Conservation (phyloP, 2,797 vertebrate species). For the Chelon auratus region DNA sequence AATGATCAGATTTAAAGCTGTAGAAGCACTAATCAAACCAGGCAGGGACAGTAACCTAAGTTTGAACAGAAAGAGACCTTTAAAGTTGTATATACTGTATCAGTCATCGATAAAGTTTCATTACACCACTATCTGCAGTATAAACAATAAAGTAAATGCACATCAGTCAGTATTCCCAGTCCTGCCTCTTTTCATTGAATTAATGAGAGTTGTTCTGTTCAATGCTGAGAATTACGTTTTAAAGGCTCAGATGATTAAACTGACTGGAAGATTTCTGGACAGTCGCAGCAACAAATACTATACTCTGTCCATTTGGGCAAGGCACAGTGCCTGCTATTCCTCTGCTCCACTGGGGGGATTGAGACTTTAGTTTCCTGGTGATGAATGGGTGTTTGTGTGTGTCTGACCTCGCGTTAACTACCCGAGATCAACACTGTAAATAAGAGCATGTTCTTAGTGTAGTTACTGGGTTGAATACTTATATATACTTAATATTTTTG, state of each 20-base stretch:
- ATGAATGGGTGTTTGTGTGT: conserved; percentile 54
- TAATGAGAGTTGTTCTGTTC: background rate
- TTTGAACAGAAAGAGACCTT: background rate
- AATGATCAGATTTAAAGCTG: no score
- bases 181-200: no score
- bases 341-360: conserved; percentile 14
- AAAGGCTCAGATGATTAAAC: background rate
- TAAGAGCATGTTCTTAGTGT: conserved; percentile 54
- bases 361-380: conserved; percentile 24
- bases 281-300: background rate
- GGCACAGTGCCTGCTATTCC: conserved; percentile 23
- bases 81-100: background rate
- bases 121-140: background rate
- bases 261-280: background rate
- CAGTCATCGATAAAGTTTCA: background rate
- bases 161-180: no score
- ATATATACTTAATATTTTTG: conserved; percentile 35
- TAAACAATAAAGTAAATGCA: background rate
- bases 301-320: conserved; percentile 13
- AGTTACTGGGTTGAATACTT: conserved; percentile 50
- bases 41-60: background rate
- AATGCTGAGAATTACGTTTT: no score
- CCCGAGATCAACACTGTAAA: conserved; percentile 44
- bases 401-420: conserved; percentile 40
- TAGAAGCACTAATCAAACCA: background rate